Evolutionary conservation across 37 sponge, comb jelly and placozoan species (phyloP).

Genomic region (Eunapius fragilis): DNA sequence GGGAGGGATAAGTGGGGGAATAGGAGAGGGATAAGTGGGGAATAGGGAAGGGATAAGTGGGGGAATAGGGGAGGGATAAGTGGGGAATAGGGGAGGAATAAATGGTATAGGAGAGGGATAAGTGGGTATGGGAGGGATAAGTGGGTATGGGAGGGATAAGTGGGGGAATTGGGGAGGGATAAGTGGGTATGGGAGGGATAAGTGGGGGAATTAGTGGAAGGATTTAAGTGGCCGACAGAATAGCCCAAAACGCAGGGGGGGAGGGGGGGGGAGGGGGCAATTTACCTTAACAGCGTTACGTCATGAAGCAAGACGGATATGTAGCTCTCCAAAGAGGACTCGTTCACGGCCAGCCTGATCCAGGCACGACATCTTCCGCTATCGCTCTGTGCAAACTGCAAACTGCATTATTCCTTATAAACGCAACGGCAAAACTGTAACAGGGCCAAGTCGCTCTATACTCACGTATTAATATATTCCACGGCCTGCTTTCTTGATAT

Average conservation of each 20-base stretch:
- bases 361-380: constrained; percentile 71
- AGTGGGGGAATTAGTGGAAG: neutral
- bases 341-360: constrained; percentile 81
- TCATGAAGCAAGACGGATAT: constrained; percentile 81
- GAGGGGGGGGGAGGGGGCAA: neutral
- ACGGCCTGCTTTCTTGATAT: constrained; percentile 85
- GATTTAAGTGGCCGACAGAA: neutral
- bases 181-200: too few species aligned
- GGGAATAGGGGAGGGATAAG: too few species aligned
- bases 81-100: too few species aligned
- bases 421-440: neutral
- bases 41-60: too few species aligned
- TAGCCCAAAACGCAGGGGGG: neutral
- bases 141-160: too few species aligned
- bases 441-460: neutral
- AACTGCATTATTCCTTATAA: constrained; percentile 33
- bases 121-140: too few species aligned
- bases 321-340: constrained; percentile 93
- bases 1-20: neutral
- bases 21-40: too few species aligned
- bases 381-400: constrained; percentile 86
- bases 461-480: constrained; percentile 72
- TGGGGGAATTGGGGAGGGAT: too few species aligned
- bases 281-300: constrained; percentile 34
- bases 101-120: too few species aligned